phyloP scores from a whole-genome alignment of 2,888 invertebrate genomes.

The Andrena haemorrhoa region DNA sequence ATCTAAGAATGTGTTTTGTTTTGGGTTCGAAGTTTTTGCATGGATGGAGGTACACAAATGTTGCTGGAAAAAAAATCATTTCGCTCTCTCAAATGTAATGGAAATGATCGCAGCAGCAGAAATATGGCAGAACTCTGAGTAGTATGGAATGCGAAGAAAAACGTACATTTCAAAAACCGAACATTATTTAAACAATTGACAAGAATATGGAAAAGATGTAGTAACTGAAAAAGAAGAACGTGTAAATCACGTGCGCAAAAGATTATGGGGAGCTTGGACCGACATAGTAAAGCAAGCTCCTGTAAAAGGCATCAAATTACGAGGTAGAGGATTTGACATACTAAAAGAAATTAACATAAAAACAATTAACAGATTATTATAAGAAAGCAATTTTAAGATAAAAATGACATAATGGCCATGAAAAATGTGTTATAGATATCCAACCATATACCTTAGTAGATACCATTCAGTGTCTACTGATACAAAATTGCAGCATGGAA shows the following conservation, averaged over 20 bases:
- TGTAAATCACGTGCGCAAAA: neutral
- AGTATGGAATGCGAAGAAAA: too few relatives aligned
- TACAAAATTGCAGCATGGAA: neutral
- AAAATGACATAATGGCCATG: neutral
- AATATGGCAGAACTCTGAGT: too few relatives aligned
- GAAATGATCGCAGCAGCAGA: too few relatives aligned
- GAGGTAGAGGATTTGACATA: neutral
- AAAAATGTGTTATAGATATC: neutral
- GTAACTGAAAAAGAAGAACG: neutral
- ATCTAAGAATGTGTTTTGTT: too few relatives aligned
- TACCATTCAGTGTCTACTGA: neutral
- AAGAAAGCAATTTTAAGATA: neutral
- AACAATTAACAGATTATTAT: neutral
- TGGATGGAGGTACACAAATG: too few relatives aligned
- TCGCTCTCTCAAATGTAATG: too few relatives aligned
- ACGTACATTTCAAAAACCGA: too few relatives aligned
- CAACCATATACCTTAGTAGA: neutral
- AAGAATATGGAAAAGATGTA: neutral
- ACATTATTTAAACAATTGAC: neutral
- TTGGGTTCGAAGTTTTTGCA: too few relatives aligned
- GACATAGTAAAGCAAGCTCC: neutral
- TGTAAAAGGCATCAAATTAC: neutral
- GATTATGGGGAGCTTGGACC: neutral
- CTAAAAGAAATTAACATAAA: neutral
- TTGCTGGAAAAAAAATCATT: too few relatives aligned